Conservation (phyloP, 2,888 invertebrate genomes). For the Latrodectus hesperus region DNA sequence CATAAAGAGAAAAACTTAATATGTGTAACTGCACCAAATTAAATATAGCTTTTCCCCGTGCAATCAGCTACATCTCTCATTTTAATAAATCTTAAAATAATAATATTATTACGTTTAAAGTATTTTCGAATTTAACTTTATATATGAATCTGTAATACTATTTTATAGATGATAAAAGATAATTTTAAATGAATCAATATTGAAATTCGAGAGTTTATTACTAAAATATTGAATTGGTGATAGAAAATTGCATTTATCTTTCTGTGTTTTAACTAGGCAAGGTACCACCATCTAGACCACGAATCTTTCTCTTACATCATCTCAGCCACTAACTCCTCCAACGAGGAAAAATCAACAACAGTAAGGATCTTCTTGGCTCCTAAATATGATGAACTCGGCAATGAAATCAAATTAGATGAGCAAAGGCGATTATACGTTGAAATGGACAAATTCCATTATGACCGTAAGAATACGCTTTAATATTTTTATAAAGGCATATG, state of each 20-base stretch:
- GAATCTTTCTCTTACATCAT: conserved; percentile 81
- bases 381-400: conserved; percentile 81
- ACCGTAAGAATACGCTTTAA: conserved; percentile 77
- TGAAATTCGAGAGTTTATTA: too few relatives aligned
- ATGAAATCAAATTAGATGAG: conserved; percentile 80
- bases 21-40: too few relatives aligned
- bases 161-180: neutral
- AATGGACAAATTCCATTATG: conserved; percentile 82
- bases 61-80: too few relatives aligned
- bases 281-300: conserved; percentile 82
- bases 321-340: conserved; percentile 73
- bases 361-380: conserved; percentile 84
- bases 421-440: conserved; percentile 83
- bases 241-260: neutral
- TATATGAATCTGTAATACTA: neutral
- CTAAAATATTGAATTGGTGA: too few relatives aligned
- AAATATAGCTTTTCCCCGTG: too few relatives aligned
- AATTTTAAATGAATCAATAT: neutral
- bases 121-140: neutral
- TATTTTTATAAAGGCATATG: neutral
- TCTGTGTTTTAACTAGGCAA: conserved; percentile 29
- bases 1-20: too few relatives aligned
- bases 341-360: conserved; percentile 79
- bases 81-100: neutral
- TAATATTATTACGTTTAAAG: neutral